A percentile compares a stretch with the other conserved stretches of the same genome.
phyloP scores from a whole-genome alignment of 92 coral and sea anemone species.

The Umimayanthus chanpuru region DNA sequence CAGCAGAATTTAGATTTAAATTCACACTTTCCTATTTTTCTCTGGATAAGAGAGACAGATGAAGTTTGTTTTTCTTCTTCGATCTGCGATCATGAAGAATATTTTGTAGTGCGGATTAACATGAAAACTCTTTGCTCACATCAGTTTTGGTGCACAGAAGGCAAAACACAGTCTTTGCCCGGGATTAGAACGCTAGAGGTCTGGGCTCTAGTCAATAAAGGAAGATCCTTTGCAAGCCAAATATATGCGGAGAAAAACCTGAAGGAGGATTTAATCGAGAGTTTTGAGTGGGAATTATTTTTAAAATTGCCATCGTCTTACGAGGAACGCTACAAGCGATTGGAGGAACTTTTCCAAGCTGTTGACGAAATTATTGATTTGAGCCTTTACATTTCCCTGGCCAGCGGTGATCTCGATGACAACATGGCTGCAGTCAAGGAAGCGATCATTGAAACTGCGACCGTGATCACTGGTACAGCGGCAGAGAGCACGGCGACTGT shows the following conservation, averaged over 20 bases:
- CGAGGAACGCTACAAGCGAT: constrained; percentile 53
- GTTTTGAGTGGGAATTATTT: constrained; percentile 68
- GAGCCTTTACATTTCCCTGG: constrained; percentile 54
- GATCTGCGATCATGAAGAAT: constrained; percentile 55
- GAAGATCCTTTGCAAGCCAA: constrained; percentile 25
- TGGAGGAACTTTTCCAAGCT: constrained; percentile 75
- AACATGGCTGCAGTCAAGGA: constrained; percentile 68
- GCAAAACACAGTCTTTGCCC: not conserved
- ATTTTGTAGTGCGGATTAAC: constrained; percentile 50
- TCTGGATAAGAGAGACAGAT: constrained; percentile 59
- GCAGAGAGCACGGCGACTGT: constrained; percentile 99
- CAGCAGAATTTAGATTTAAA: constrained; percentile 5
- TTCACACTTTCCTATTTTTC: constrained; percentile 66
- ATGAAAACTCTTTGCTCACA: constrained; percentile 45
- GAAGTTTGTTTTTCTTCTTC: constrained; percentile 36
- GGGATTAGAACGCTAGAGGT: constrained; percentile 49
- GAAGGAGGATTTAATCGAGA: constrained; percentile 47
- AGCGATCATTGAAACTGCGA: constrained; percentile 91
- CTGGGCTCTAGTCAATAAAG: constrained; percentile 66
- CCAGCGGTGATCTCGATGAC: constrained; percentile 73
- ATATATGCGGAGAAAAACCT: constrained; percentile 61
- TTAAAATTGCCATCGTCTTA: constrained; percentile 61
- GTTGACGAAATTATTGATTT: constrained; percentile 80
- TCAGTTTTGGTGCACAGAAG: not conserved
- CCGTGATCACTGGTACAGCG: constrained; percentile 95